phyloP scores from a whole-genome alignment of 1,140 invertebrate genomes.

The Arion vulgaris region DNA sequence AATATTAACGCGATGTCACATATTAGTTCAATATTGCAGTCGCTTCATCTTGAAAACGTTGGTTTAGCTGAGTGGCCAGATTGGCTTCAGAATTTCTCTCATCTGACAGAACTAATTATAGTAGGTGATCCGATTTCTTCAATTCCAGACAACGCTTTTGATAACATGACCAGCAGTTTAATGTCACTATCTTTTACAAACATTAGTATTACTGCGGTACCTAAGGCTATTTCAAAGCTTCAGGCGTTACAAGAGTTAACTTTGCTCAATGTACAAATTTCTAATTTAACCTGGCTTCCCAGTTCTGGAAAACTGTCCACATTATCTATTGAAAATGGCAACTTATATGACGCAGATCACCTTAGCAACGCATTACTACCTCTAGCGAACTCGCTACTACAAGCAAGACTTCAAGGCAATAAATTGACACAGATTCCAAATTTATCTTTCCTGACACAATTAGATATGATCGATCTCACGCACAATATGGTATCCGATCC shows the following conservation, averaged over 20 bases:
- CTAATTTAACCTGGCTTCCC: neutral
- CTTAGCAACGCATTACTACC: neutral
- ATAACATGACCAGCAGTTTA: neutral
- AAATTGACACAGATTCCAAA: neutral
- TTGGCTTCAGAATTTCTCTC: neutral
- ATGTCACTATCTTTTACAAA: neutral
- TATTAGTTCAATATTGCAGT: neutral
- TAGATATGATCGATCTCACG: neutral
- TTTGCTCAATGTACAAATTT: neutral
- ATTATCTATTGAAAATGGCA: neutral
- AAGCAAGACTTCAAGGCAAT: neutral
- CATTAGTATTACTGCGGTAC: neutral
- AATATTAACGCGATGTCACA: neutral
- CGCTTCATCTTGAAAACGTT: neutral
- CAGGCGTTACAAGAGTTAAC: neutral
- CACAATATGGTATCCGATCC: neutral
- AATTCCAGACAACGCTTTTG: neutral
- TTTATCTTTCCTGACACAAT: neutral
- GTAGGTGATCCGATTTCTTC: neutral
- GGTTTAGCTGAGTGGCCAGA: neutral
- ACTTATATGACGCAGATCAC: neutral
- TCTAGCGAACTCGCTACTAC: neutral
- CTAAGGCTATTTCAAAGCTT: neutral
- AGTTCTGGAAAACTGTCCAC: neutral
- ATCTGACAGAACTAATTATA: neutral